Base-by-base conservation (phyloP, 2,888 invertebrate species). In the Pyrrhia umbra region DNA sequence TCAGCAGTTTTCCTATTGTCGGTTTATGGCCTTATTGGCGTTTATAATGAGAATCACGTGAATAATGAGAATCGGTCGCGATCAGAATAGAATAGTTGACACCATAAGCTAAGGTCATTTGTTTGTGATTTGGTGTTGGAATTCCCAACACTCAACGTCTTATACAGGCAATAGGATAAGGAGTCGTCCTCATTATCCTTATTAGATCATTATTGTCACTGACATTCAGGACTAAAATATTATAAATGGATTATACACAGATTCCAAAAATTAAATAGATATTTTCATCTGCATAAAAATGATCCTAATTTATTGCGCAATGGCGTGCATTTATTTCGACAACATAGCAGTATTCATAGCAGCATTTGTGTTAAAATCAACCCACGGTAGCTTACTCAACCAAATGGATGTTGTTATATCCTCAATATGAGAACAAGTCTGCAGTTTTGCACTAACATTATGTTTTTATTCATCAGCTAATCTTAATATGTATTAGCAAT, bases 1-100 rank as follows among this genome's bases (percentile, higher is more conserved):
- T 66, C 34, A 45, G 40, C 34, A 45, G 40, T 71, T 71, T 75
- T 59, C 81, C 71, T 65, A 70, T 57, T 66, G 62, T 60, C 47
- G 42, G 6, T 64, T 55, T 47, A 59, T 55, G 49, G 23, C 68
- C 73, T 72, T 72, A 69, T 58, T 61, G 10, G n/a, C 58, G 23
- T 42, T 64, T 58, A 43, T 49, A 60, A 65, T 69, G 49, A n/a
- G 13, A 34, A 61, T 68, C 65, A 62, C 76, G 62, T 59, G 8
- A 27, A 21, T 56, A 52, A 45, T 18, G 42, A 56, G 57, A 55
- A 69, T 55, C 30, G 13, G 23, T 63, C 49, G 49, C 9, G 30
- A 39, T 49, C 30, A 21, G 75, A 68, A 52, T 74, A n/a, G 20
- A 30, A 49, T 18, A 49, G 25, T 51, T 47, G 34, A 43, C 25